phyloP scores from a whole-genome alignment of 2,797 vertebrate genomes.

The Melanogrammus aeglefinus region DNA sequence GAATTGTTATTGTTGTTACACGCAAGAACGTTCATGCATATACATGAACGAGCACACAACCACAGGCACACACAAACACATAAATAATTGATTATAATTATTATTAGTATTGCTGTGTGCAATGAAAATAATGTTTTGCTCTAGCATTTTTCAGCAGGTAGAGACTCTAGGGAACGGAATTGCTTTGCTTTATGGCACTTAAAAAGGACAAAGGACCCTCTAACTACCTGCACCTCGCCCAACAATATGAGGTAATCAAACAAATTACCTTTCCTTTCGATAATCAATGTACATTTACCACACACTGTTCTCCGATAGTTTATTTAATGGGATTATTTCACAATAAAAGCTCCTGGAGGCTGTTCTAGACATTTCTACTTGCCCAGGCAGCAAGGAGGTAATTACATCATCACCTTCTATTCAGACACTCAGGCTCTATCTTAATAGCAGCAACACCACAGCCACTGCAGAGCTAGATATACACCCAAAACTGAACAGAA shows the following conservation, averaged over 20 bases:
- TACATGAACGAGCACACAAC: conserved; percentile 2
- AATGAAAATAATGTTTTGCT: background rate
- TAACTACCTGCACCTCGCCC: background rate
- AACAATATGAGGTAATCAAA: background rate
- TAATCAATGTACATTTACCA: conserved; percentile 3
- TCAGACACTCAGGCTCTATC: background rate
- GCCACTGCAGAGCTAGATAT: background rate
- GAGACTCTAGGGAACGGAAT: background rate
- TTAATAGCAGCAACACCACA: background rate
- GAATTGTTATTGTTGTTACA: background rate
- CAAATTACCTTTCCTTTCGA: background rate
- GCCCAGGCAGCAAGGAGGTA: background rate
- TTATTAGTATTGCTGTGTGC: background rate
- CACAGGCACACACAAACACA: conserved; percentile 11
- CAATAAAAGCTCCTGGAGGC: background rate
- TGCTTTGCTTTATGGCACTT: background rate
- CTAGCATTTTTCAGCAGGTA: background rate
- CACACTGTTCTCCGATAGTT: background rate
- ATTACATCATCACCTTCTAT: background rate
- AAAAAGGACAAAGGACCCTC: background rate
- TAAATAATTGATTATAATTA: background rate
- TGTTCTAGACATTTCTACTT: background rate
- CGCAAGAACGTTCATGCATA: too few relatives aligned
- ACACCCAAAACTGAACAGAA: background rate
- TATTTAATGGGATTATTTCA: conserved; percentile 1